Evolutionary conservation across 2,797 vertebrate genomes (phyloP).

Genomic region (Chromobotia macracanthus): DNA sequence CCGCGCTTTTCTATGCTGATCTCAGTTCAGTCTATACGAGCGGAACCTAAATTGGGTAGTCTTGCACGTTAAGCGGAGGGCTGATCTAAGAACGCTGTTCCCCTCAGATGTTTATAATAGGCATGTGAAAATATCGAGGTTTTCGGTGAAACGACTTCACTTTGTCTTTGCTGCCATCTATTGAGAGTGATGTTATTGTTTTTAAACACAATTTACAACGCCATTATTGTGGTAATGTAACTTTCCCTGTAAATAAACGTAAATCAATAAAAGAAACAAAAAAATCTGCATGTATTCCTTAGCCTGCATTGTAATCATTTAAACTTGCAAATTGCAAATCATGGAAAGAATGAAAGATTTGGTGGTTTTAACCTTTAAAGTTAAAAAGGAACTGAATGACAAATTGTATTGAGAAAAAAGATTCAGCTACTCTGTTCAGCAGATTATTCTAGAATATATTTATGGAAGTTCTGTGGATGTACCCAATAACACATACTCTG

Average conservation of each 20-base stretch:
- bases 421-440: too few relatives aligned
- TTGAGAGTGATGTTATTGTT: background rate
- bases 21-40: constrained; percentile 14
- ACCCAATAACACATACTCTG: too few relatives aligned
- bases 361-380: too few relatives aligned
- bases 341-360: too few relatives aligned
- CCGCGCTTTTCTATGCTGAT: constrained; percentile 24
- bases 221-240: background rate
- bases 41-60: background rate
- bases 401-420: too few relatives aligned
- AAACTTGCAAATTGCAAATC: background rate
- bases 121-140: background rate
- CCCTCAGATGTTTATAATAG: background rate
- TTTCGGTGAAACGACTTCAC: background rate
- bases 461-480: too few relatives aligned
- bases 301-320: background rate
- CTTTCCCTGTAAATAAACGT: background rate
- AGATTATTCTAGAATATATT: too few relatives aligned
- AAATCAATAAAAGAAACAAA: background rate
- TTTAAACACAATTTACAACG: background rate
- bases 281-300: background rate
- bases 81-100: constrained; percentile 36
- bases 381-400: too few relatives aligned
- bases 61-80: background rate
- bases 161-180: constrained; percentile 54